Evolutionary conservation across 2,888 invertebrate species (phyloP).

Genomic region (Encarsia formosa): DNA sequence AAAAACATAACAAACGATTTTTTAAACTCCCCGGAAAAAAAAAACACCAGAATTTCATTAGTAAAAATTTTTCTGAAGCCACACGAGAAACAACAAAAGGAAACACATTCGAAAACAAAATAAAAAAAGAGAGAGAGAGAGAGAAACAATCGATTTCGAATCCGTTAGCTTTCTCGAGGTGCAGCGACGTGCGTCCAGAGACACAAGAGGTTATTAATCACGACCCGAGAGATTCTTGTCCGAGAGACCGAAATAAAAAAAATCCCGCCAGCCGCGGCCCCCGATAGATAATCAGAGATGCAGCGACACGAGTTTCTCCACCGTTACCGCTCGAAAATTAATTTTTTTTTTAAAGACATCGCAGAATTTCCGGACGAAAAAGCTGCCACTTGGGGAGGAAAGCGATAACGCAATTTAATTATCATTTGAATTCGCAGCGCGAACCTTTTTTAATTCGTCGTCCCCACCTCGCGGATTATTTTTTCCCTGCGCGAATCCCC

Average conservation of each 20-base stretch:
- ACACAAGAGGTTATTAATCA: slow-evolving; percentile 47
- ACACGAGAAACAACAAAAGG: slow-evolving; percentile 3
- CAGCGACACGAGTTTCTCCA: neutral
- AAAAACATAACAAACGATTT: no score
- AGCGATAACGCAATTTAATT: slow-evolving; percentile 50
- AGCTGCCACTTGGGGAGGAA: slow-evolving; percentile 50
- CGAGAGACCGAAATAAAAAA: no score
- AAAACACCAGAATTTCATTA: no score
- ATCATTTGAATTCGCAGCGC: no score
- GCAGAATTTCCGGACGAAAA: slow-evolving; percentile 29
- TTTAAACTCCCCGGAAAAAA: no score
- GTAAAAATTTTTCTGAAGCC: no score
- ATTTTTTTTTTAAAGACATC: neutral
- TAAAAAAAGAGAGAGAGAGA: slow-evolving; percentile 8
- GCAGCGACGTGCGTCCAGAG: slow-evolving; percentile 18
- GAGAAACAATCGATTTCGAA: no score
- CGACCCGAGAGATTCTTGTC: slow-evolving; percentile 24
- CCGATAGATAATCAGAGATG: slow-evolving; percentile 23
- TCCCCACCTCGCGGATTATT: no score
- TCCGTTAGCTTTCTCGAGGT: no score
- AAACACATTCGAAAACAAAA: neutral
- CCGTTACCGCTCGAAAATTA: neutral
- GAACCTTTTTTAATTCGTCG: no score
- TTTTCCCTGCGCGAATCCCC: slow-evolving; percentile 20
- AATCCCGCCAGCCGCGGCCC: slow-evolving; percentile 15